Evolutionary conservation across 2,113 vertebrate species (phyloP).

Genomic region (Sylvietta virens): DNA sequence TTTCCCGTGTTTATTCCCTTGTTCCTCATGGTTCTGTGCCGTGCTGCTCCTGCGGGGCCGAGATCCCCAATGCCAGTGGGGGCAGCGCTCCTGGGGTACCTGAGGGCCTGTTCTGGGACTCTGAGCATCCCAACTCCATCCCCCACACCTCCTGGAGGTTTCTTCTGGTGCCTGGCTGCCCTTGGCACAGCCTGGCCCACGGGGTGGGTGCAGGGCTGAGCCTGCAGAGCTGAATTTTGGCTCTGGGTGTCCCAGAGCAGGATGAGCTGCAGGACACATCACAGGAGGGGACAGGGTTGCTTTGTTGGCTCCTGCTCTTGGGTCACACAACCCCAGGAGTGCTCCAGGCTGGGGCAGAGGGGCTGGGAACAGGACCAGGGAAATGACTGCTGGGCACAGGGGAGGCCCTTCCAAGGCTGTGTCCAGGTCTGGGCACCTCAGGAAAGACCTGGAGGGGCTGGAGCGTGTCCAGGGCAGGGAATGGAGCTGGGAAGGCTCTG

Average conservation of each 20-base stretch:
- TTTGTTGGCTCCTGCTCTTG: background rate
- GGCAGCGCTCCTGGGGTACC: background rate
- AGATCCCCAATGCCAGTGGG: accelerated
- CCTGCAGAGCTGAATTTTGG: background rate
- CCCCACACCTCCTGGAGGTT: accelerated
- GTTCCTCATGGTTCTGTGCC: background rate
- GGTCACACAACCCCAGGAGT: background rate
- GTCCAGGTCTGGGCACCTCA: background rate
- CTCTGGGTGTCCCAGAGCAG: background rate
- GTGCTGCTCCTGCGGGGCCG: accelerated
- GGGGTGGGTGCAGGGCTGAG: background rate
- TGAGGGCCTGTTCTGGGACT: background rate
- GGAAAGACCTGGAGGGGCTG: background rate
- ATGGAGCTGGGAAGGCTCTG: background rate
- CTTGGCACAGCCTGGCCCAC: accelerated
- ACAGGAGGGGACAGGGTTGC: background rate
- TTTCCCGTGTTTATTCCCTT: accelerated
- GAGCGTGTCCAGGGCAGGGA: background rate
- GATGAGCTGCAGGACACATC: accelerated
- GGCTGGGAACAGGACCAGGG: background rate
- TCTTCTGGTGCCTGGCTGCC: background rate
- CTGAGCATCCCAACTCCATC: background rate
- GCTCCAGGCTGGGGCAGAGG: background rate
- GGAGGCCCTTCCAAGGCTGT: accelerated
- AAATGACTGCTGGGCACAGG: background rate